Conservation (phyloP, 2,888 invertebrate species). For the Mellilla xanthometata region DNA sequence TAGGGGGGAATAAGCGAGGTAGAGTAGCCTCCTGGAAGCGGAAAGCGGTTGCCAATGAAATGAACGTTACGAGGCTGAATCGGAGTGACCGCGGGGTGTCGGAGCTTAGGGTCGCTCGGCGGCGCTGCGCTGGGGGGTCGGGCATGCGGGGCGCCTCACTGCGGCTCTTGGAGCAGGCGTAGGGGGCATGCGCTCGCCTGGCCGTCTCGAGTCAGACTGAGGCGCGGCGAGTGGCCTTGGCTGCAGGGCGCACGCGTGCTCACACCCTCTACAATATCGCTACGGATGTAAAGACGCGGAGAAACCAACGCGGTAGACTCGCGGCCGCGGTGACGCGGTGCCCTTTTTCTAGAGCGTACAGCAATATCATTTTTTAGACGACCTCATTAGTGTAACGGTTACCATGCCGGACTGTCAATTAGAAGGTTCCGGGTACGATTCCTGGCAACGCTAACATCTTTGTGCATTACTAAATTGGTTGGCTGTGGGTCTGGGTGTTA, state of each 20-base stretch:
- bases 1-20: slow-evolving; percentile 59
- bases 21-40: slow-evolving; percentile 74
- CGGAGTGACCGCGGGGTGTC: slow-evolving; percentile 77
- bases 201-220: slow-evolving; percentile 74
- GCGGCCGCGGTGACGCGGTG: too few relatives aligned
- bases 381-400: too few relatives aligned
- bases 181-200: slow-evolving; percentile 58
- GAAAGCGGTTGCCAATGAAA: slow-evolving; percentile 76
- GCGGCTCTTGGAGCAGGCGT: slow-evolving; percentile 43
- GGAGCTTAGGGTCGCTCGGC: slow-evolving; percentile 69
- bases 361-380: too few relatives aligned
- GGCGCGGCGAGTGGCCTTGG: slow-evolving; percentile 75
- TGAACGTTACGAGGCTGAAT: slow-evolving; percentile 81
- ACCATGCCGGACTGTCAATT: too few relatives aligned
- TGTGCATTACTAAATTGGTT: too few relatives aligned
- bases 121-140: slow-evolving; percentile 56
- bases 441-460: too few relatives aligned
- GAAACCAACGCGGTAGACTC: too few relatives aligned
- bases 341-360: too few relatives aligned
- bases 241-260: slow-evolving; percentile 63
- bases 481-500: too few relatives aligned
- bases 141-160: slow-evolving; percentile 63
- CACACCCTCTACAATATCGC: slow-evolving; percentile 64
- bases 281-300: too few relatives aligned
- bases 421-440: too few relatives aligned